Conservation (phyloP, 2,797 vertebrate species). For the Morelia viridis region DNA sequence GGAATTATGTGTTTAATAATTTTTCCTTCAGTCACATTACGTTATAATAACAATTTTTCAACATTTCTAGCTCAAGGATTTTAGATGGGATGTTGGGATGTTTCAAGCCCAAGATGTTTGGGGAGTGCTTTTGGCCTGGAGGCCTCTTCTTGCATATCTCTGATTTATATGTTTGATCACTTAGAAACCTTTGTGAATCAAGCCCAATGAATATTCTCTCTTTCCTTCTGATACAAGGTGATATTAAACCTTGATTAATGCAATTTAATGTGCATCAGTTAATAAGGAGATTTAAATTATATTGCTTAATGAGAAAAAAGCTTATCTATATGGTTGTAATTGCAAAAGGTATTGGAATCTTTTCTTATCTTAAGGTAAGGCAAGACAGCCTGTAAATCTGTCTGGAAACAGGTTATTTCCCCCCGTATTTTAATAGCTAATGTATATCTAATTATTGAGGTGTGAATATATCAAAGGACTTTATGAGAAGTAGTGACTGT, state of each 20-base stretch:
- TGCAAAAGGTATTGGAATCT: neutral
- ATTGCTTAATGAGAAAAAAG: constrained; percentile 14
- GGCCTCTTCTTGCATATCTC: neutral
- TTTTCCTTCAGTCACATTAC: neutral
- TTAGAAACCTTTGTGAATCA: neutral
- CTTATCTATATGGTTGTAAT: neutral
- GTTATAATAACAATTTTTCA: neutral
- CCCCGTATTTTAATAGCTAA: neutral
- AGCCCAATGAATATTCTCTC: neutral
- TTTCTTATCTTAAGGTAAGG: neutral
- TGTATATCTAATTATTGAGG: neutral
- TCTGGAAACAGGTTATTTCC: neutral
- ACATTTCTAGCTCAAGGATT: neutral
- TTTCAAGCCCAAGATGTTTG: neutral
- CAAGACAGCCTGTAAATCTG: constrained; percentile 4
- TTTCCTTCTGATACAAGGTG: neutral
- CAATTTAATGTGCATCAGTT: constrained; percentile 19
- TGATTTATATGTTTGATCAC: neutral
- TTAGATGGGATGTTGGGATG: neutral
- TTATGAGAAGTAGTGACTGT: neutral
- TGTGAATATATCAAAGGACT: neutral
- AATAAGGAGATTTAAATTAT: constrained; percentile 14
- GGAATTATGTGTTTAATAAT: neutral
- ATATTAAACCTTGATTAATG: neutral
- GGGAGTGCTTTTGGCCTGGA: neutral